These are phyloP conservation scores for Lamellibrachia columna DNA, from an alignment of 2,888 invertebrate genomes.

Conservation along the genomic window DNA sequence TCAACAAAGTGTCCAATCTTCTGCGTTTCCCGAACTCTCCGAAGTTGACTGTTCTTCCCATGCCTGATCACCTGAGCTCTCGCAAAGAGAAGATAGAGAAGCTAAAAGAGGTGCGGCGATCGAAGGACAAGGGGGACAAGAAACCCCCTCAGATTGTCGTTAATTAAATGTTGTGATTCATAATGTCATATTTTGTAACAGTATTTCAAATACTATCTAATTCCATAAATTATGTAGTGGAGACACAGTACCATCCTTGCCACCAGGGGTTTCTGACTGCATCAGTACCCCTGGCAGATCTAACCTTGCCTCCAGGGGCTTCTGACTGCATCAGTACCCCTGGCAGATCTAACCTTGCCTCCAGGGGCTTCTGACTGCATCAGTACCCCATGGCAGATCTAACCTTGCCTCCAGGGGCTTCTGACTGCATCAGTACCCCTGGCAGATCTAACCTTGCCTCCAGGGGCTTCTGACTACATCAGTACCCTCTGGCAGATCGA, in stretches of 20 bases:
- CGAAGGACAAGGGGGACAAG: background rate
- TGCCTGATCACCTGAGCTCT: background rate
- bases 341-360: no score
- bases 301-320: no score
- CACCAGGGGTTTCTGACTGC: no score
- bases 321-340: no score
- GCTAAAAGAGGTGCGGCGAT: background rate
- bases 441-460: no score
- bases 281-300: no score
- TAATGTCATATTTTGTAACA: background rate
- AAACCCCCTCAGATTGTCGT: background rate
- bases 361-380: no score
- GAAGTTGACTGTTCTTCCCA: conserved; percentile 37
- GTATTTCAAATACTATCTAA: background rate
- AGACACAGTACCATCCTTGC: background rate
- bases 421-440: no score
- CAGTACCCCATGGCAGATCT: no score
- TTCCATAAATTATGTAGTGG: background rate
- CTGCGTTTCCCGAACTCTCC: conserved; percentile 62
- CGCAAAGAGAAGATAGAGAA: conserved; percentile 3
- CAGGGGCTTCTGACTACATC: no score
- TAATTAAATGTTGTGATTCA: background rate
- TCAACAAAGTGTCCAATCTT: conserved; percentile 52
- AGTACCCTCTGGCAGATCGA: no score
- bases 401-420: no score